Conservation (phyloP, 2,888 invertebrate genomes). For the Meandrusa payeni region DNA sequence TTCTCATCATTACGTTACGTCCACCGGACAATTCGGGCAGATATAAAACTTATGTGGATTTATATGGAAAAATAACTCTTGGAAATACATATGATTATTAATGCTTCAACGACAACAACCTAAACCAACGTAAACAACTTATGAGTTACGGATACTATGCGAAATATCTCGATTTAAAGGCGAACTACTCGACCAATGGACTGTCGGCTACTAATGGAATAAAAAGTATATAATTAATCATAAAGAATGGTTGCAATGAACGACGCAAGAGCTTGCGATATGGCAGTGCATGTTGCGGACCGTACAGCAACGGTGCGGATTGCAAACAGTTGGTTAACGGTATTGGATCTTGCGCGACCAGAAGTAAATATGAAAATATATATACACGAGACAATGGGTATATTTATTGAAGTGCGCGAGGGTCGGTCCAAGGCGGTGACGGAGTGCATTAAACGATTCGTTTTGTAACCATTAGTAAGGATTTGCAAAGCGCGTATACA, state of each 20-base stretch:
- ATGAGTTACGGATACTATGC: too few species aligned
- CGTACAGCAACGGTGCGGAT: slow-evolving; percentile 53
- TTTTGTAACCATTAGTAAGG: slow-evolving; percentile 58
- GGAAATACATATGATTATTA: too few species aligned
- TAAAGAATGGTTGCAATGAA: slow-evolving; percentile 40
- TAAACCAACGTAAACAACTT: too few species aligned
- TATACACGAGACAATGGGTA: slow-evolving; percentile 44
- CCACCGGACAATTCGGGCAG: too few species aligned
- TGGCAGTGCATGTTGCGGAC: slow-evolving; percentile 60
- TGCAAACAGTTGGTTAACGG: slow-evolving; percentile 67
- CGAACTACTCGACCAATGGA: too few species aligned
- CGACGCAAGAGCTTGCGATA: slow-evolving; percentile 76
- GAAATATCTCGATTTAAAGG: background rate
- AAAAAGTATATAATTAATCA: slow-evolving; percentile 48
- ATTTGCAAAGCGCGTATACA: slow-evolving; percentile 57
- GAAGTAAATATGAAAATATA: slow-evolving; percentile 56
- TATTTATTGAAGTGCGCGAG: slow-evolving; percentile 42
- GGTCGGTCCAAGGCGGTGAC: slow-evolving; percentile 39
- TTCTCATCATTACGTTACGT: too few species aligned
- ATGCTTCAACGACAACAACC: too few species aligned
- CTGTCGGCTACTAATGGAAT: slow-evolving; percentile 4
- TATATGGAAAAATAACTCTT: too few species aligned
- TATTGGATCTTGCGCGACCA: slow-evolving; percentile 56
- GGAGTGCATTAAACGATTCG: slow-evolving; percentile 37
- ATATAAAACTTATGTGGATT: too few species aligned